These are phyloP conservation scores for Fundulus diaphanus DNA, from an alignment of 2,797 vertebrate genomes.

Conservation along the genomic window DNA sequence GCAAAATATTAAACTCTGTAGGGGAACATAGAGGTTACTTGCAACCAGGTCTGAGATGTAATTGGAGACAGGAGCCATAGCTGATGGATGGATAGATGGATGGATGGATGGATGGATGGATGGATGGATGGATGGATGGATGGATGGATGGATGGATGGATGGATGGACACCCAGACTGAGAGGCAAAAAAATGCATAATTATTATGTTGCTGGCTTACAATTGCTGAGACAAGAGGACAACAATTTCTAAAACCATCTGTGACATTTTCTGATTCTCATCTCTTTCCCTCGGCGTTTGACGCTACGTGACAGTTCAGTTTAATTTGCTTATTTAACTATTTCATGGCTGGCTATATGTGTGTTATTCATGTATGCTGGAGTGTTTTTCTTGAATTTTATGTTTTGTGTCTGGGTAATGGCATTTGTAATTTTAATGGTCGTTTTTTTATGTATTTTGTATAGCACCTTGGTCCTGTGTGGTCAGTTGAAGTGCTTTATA, in stretches of 20 bases:
- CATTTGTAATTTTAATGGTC: background rate
- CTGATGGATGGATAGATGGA: background rate
- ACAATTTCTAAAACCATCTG: background rate
- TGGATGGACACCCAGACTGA: no score
- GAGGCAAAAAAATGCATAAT: no score
- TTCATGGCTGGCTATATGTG: background rate
- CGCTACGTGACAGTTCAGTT: background rate
- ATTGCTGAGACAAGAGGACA: background rate
- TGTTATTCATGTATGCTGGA: background rate
- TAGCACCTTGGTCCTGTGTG: background rate
- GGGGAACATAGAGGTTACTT: background rate
- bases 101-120: no score
- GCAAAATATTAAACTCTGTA: background rate
- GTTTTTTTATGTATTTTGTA: background rate
- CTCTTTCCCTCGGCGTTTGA: background rate
- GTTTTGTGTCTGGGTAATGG: background rate
- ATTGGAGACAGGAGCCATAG: background rate
- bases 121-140: no score
- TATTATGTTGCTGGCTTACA: background rate
- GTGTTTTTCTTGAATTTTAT: background rate
- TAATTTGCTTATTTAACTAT: background rate
- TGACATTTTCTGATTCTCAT: no score
- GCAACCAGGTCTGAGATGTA: background rate
- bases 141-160: no score
- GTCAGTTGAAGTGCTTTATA: background rate